phyloP scores from a whole-genome alignment of 2,113 vertebrate genomes.

The Setophaga coronata region DNA sequence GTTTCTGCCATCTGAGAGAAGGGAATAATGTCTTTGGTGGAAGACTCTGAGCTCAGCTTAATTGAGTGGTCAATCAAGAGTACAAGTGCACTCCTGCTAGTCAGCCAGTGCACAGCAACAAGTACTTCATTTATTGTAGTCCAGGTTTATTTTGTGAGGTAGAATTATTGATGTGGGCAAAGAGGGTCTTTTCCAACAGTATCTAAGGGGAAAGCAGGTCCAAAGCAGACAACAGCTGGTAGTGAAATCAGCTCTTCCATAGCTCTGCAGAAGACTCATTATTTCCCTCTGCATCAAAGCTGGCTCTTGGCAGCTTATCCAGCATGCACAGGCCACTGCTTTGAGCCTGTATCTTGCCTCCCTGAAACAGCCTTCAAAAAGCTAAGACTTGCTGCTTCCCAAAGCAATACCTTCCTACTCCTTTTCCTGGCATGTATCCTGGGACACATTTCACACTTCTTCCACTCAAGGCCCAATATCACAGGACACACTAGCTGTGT shows the following conservation, averaged over 20 bases:
- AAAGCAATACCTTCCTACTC: background rate
- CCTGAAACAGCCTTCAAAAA: background rate
- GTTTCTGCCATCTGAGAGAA: background rate
- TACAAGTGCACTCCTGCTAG: background rate
- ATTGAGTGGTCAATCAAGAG: background rate
- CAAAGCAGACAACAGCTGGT: background rate
- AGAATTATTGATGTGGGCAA: background rate
- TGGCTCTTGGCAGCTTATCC: background rate
- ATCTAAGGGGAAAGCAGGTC: background rate
- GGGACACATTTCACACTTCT: background rate
- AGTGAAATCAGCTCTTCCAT: rapidly evolving
- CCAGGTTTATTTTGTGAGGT: background rate
- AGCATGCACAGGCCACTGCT: rapidly evolving
- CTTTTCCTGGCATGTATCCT: background rate
- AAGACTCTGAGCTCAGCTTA: background rate
- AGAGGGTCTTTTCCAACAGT: background rate
- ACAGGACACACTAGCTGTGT: background rate
- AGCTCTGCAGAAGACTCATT: rapidly evolving
- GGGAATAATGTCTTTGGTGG: background rate
- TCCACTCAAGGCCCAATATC: background rate
- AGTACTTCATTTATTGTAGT: background rate
- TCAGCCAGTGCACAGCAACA: background rate
- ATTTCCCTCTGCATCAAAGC: background rate
- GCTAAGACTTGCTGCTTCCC: background rate
- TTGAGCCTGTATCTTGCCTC: background rate